These are phyloP conservation scores for Polyergus mexicanus DNA, from an alignment of 1,140 invertebrate genomes.

Conservation along the genomic window DNA sequence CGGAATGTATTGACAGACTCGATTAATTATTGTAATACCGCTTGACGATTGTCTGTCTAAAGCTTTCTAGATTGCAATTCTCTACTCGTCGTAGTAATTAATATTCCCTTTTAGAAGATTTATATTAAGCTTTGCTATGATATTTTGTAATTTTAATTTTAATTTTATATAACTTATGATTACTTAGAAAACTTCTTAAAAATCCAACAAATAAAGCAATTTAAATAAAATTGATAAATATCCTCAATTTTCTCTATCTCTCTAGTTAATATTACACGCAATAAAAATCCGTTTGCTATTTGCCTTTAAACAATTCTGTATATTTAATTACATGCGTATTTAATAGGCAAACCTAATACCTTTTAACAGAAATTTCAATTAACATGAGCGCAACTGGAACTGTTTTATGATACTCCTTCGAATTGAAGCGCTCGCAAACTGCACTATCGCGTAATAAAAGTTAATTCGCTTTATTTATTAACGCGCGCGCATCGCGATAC, in stretches of 20 bases:
- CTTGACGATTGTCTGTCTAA: background rate
- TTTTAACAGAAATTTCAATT: constrained; percentile 50
- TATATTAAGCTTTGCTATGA: background rate
- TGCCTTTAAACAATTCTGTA: background rate
- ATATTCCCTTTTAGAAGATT: background rate
- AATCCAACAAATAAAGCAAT: background rate
- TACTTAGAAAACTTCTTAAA: background rate
- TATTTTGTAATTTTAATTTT: background rate
- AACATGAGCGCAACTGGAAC: constrained; percentile 27
- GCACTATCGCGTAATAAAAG: constrained; percentile 55
- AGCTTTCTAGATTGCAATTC: background rate
- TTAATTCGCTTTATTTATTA: constrained; percentile 65
- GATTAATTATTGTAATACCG: background rate
- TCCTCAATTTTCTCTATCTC: background rate
- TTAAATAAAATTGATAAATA: constrained; percentile 5
- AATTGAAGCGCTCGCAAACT: constrained; percentile 35
- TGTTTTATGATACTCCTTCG: constrained; percentile 36
- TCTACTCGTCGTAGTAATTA: background rate
- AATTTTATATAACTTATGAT: background rate
- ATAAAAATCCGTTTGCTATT: constrained; percentile 24
- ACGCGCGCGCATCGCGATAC: constrained; percentile 39
- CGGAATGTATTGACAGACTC: constrained; percentile 10
- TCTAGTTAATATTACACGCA: background rate
- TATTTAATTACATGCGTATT: constrained; percentile 21
- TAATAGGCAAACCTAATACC: constrained; percentile 23